Conservation (phyloP, 2,888 invertebrate species). For the Phytoseiulus persimilis region DNA sequence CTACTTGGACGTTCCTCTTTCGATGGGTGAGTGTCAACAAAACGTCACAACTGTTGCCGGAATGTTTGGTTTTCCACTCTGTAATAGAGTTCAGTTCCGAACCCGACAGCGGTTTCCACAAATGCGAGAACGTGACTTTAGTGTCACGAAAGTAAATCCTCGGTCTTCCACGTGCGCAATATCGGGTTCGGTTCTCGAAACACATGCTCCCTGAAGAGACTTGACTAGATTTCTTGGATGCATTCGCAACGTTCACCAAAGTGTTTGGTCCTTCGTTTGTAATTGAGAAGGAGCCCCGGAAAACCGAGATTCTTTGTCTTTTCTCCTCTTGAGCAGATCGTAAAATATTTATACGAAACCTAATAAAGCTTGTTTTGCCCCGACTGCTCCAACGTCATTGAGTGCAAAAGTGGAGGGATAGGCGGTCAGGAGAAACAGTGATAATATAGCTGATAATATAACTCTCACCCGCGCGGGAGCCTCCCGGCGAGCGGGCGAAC, state of each 20-base stretch:
- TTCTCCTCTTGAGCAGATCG: not conserved
- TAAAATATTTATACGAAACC: conserved; percentile 5
- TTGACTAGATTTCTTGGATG: not conserved
- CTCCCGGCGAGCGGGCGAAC: not conserved
- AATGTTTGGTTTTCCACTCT: no score
- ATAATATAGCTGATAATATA: not conserved
- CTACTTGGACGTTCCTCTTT: no score
- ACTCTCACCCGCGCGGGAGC: not conserved
- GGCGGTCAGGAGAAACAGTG: not conserved
- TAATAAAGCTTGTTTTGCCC: not conserved
- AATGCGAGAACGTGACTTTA: no score
- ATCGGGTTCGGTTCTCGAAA: no score
- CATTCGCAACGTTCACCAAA: not conserved
- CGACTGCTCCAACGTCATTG: not conserved
- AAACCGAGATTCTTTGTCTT: not conserved
- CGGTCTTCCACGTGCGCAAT: no score
- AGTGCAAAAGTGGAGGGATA: not conserved
- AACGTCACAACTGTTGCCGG: no score
- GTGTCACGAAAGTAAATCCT: no score
- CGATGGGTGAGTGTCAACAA: no score
- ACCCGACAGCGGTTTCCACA: no score
- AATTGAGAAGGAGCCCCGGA: not conserved
- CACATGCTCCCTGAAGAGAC: not conserved
- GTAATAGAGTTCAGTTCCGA: no score
- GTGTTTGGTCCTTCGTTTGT: not conserved